Base-by-base conservation (phyloP, 2,797 vertebrate genomes). In the Ciconia nigra region DNA sequence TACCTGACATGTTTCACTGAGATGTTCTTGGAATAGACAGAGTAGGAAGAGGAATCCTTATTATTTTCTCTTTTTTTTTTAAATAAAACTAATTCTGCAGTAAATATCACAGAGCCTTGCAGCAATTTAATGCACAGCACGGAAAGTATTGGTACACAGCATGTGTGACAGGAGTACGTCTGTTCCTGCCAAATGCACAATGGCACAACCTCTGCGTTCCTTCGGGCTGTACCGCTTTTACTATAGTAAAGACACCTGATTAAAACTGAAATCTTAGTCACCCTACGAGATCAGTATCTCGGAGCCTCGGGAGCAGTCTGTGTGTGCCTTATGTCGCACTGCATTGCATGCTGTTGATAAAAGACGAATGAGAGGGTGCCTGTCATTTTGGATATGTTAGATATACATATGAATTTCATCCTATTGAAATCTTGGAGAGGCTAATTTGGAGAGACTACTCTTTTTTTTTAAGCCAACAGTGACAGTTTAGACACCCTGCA, bases 241-340 rank as follows among this genome's bases (percentile, higher is more conserved):
- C 61, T 74, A n/a, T 33, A 59, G 58, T 55, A 72, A 82, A 76
- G 81, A 51, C 72, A 85, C 49, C 76, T 72, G 65, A 85, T 84
- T 90, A 80, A 80, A 94, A 76, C 46, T 41, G 85, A 95, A 96
- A 69, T 72, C 89, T 76, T 63, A 51, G 87, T 71, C 71, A 66
- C n/a, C 37, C 82, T 84, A 29, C 4, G 14, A 91, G 61, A 73
- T 44, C 63, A 84, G 69, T 39, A 67, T 83, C 39, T 11, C 0
- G 2, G 87, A 90, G 77, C 86, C 88, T 66, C n/a, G 6, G 91
- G 70, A 90, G 61, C 54, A 55, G 90, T n/a, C 65, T 63, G 44
- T 44, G 58, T 21, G 51, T 26, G n/a, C 73, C 51, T 90, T 92
- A 46, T 66, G 73, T 76, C 28, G 7, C 58, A 14, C 70, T 7